phyloP scores from a whole-genome alignment of 2,797 vertebrate species.

The Apogon hyalosoma region DNA sequence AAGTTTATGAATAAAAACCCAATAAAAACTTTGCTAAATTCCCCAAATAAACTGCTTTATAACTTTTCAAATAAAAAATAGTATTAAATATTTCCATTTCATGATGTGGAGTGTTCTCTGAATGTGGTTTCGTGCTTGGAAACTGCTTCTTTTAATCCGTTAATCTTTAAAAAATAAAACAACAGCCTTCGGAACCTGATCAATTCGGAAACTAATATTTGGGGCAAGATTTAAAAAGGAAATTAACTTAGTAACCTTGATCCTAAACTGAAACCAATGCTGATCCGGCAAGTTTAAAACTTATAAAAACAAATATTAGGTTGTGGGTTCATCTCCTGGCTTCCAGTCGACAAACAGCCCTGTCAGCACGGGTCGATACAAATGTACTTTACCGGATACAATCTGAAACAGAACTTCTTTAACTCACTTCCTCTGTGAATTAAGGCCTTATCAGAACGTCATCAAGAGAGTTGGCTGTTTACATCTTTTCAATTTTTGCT shows the following conservation, averaged over 20 bases:
- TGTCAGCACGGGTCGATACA: conserved; percentile 65
- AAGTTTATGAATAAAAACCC: conserved; percentile 46
- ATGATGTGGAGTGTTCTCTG: conserved; percentile 4
- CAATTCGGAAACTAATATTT: conserved; percentile 44
- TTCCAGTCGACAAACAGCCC: conserved; percentile 23
- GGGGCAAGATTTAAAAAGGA: conserved; percentile 26
- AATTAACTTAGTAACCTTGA: conserved; percentile 32
- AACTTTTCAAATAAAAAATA: conserved; percentile 30
- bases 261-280: conserved; percentile 25
- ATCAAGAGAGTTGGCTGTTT: conserved; percentile 30
- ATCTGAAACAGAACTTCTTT: conserved; percentile 44
- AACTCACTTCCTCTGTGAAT: conserved; percentile 48
- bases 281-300: conserved; percentile 56
- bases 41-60: conserved; percentile 8
- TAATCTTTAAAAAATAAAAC: conserved; percentile 31
- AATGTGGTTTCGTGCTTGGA: conserved; percentile 17
- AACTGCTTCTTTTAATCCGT: conserved; percentile 35
- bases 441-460: conserved; percentile 10
- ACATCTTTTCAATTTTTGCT: conserved; percentile 28
- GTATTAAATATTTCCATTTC: conserved; percentile 37
- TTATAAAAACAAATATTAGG: conserved; percentile 25
- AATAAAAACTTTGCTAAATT: background rate
- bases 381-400: conserved; percentile 43
- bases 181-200: conserved; percentile 38
- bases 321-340: background rate